Evolutionary conservation across 2,113 vertebrate species (phyloP).

Genomic region (Dunckerocampus dactyliophorus): DNA sequence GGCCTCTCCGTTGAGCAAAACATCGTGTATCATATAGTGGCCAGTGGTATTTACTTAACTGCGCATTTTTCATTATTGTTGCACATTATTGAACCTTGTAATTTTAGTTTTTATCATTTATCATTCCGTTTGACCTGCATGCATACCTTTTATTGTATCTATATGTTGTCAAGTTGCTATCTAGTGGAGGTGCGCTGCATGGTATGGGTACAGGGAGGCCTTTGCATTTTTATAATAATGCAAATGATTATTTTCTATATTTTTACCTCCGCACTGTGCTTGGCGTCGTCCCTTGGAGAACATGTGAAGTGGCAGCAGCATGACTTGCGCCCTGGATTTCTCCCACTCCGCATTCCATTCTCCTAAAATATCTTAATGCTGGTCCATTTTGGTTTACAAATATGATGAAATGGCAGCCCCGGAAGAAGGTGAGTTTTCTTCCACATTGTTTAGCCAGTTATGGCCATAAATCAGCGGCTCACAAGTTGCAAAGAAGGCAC

Average conservation of each 20-base stretch:
- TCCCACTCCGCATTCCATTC: constrained; percentile 71
- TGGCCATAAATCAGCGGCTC: constrained; percentile 30
- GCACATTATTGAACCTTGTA: too few species aligned
- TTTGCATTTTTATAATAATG: too few species aligned
- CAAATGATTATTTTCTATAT: too few species aligned
- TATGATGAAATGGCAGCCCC: constrained; percentile 99
- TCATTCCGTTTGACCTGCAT: too few species aligned
- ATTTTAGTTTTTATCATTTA: too few species aligned
- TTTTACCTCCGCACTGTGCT: too few species aligned
- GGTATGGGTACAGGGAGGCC: too few species aligned
- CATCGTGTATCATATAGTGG: background rate
- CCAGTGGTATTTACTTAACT: background rate
- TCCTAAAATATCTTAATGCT: constrained; percentile 82
- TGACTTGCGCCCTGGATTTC: constrained; percentile 77
- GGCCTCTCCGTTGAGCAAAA: background rate
- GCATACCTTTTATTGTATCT: too few species aligned
- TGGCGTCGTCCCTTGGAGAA: constrained; percentile 66
- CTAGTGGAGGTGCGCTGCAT: too few species aligned
- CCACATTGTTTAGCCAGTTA: constrained; percentile 12
- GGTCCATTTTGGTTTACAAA: constrained; percentile 84
- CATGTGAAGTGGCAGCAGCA: constrained; percentile 76
- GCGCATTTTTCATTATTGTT: background rate
- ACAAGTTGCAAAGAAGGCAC: constrained; percentile 51
- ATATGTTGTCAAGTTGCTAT: too few species aligned
- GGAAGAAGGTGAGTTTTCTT: constrained; percentile 87